Evolutionary conservation across 2,113 vertebrate species (phyloP).

Genomic region (Cephalopholis sonnerati): DNA sequence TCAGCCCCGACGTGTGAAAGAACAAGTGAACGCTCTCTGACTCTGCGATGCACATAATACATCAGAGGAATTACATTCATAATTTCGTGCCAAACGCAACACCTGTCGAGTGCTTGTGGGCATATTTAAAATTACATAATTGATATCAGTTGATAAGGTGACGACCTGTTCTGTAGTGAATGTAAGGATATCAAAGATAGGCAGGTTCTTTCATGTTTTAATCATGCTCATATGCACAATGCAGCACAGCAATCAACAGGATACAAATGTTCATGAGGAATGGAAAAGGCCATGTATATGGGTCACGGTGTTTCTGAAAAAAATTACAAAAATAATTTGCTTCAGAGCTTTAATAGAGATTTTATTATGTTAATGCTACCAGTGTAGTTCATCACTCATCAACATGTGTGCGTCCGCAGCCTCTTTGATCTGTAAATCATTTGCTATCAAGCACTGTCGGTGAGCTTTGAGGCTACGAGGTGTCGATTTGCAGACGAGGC

Average conservation of each 20-base stretch:
- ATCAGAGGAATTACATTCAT: background rate
- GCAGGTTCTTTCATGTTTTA: background rate
- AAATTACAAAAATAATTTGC: background rate
- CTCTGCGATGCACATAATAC: background rate
- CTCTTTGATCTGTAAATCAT: conserved; percentile 43
- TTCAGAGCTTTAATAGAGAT: background rate
- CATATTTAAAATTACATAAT: background rate
- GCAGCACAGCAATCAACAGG: background rate
- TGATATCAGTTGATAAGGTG: background rate
- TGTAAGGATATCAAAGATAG: background rate
- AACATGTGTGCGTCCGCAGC: background rate
- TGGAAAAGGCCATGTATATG: background rate
- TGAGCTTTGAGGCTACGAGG: conserved; percentile 33
- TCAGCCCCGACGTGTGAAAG: background rate
- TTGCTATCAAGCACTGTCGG: conserved; percentile 2
- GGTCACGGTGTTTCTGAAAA: background rate
- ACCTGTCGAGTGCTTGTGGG: background rate
- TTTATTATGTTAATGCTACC: background rate
- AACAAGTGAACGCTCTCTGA: conserved; percentile 14
- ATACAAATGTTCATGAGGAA: background rate
- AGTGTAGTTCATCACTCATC: background rate
- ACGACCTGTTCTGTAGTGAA: background rate
- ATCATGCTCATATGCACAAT: background rate
- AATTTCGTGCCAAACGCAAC: background rate
- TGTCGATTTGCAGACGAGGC: conserved; percentile 38